Evolutionary conservation across 2,888 invertebrate species (phyloP), one percentile per base, ranked within the genome.

Genomic region (Bedellia somnulentella): DNA sequence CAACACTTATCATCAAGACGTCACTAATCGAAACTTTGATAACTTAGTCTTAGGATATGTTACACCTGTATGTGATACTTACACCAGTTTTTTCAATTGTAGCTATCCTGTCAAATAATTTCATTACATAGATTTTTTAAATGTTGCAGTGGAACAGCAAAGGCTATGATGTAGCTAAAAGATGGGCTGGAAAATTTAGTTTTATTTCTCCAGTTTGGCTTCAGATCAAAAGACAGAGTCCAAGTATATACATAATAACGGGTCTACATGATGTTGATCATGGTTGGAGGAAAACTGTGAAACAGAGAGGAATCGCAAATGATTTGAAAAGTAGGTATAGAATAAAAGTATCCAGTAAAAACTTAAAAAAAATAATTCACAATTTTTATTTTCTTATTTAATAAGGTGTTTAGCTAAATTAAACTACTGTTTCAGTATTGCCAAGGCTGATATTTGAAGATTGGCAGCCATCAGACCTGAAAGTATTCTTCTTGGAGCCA

Each of bases 161-260:
- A 66, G 97, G 97, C 0, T 93, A 95, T 62, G 90, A 94, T 60
- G 81, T 95, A 28, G 92, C 95, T 0, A 94, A 94, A 64, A 82
- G 79, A 32, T 95, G 95, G 78, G 87, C 84, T 6, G 81, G 85
- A 24, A 97, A 97, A 61, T 91, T 97, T 45, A 86, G 89, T 29
- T 87, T 89, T 47, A 82, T 97, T 14, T 92, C 95, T 1, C 97
- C 97, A 0, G 96, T 96, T 0, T 98, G 97, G 97, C 79, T 97
- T 16, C 93, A 95, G 67, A 68, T 96, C 9, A 80, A 82, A 35
- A 71, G 85, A 22, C 82, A 82, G 34, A 80, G 77, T 10, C 62
- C 71, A 2, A 76, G 79, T 33, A 79, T 78, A 12, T 89, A 87
- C 51, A 80, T 82, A 29, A 59, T 90, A 29, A 79, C 80, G 1